phyloP scores from a whole-genome alignment of 1,140 invertebrate species.

The Probaryconus sp. region DNA sequence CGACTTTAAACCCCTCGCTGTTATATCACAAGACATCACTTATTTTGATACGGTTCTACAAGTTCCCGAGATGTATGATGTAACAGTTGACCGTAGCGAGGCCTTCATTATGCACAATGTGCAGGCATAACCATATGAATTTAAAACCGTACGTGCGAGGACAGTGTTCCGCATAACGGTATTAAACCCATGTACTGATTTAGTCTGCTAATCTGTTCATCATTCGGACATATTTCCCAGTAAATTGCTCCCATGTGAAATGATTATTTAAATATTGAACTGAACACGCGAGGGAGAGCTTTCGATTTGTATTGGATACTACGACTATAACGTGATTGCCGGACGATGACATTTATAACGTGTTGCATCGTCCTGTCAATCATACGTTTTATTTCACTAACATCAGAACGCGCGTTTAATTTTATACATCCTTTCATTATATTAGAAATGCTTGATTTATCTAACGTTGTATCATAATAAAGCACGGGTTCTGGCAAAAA shows the following conservation, averaged over 20 bases:
- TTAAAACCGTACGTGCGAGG: conserved; percentile 41
- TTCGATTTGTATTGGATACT: too few relatives aligned
- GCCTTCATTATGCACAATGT: conserved; percentile 62
- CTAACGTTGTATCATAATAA: background rate
- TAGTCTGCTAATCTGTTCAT: conserved; percentile 9
- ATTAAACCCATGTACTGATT: conserved; percentile 20
- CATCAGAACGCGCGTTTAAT: too few relatives aligned
- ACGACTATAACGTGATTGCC: too few relatives aligned
- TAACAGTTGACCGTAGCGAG: conserved; percentile 48
- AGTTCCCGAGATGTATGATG: conserved; percentile 64
- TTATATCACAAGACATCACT: conserved; percentile 22
- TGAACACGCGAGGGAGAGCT: too few relatives aligned
- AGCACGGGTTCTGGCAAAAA: too few relatives aligned
- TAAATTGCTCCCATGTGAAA: background rate
- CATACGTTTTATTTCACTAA: too few relatives aligned
- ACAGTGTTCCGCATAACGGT: conserved; percentile 50
- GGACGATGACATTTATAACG: too few relatives aligned
- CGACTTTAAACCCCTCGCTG: background rate
- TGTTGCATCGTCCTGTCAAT: too few relatives aligned
- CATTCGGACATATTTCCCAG: conserved; percentile 1
- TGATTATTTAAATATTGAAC: background rate
- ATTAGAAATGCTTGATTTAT: too few relatives aligned
- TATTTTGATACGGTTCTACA: conserved; percentile 63
- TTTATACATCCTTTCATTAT: too few relatives aligned
- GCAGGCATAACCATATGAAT: conserved; percentile 54